Base-by-base conservation (phyloP, 2,797 vertebrate species). In the Sebastes elongatus region DNA sequence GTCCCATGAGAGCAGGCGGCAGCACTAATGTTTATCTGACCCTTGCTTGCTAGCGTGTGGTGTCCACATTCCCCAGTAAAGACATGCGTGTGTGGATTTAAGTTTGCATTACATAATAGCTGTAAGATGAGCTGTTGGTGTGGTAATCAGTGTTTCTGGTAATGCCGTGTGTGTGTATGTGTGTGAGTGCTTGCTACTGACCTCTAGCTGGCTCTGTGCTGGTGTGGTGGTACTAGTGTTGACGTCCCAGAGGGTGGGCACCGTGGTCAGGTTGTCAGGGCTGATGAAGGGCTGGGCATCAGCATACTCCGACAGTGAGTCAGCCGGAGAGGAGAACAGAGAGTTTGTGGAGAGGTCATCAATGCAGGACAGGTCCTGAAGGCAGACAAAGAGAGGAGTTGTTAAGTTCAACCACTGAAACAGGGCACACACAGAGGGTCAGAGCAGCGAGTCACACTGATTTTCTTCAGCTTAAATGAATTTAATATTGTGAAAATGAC, bases 191-290 rank as follows among this genome's bases (percentile, higher is more conserved):
- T 28, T 72, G 10, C 27, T 75, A 71, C 91, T 92, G 87, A 99
- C 98, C 97, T 97, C 96, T 67, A 94, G 84, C 25, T 95, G 97
- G 95, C 86, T 95, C 63, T 96, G 95, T 89, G 96, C 90, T 4
- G 97, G 92, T 0, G 96, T 85, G 80, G 86, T 89, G 76, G 86
- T 92, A 84, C 87, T 94, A 89, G 94, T 97, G 94, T 84, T 97
- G 85, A 98, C 78, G 7, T 99, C 98, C 97, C 98, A 99, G 78
- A 99, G 82, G 3, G 97, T 99, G 83, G 97, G 97, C 86, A 98
- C 97, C 1, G 96, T 92, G 88, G 80, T 95, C 92, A 97, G 94
- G 84, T 94, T 96, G 72, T 97, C 97, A 0, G 95, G 92, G 4
- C 91, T 90, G 87, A 96, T 92, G 93, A 97, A 97, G 66, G 96